Base-by-base conservation (phyloP, 2,113 vertebrate genomes). In the Zosterops borbonicus region DNA sequence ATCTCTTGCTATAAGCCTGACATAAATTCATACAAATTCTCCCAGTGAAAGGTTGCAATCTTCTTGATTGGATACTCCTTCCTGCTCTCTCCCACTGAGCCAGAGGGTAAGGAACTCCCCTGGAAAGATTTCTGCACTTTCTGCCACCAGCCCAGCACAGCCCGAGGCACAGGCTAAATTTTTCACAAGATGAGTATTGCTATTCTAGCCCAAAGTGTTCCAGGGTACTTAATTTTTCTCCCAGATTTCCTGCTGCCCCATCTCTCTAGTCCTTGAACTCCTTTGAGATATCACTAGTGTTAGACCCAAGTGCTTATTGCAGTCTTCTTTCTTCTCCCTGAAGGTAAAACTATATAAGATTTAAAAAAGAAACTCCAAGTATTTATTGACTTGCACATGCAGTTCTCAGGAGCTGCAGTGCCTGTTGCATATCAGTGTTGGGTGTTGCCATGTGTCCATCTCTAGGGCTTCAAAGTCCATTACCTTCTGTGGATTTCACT, bases 191-290 rank as follows among this genome's bases (percentile, higher is more conserved):
- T 52, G 33, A 86, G 14, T 87, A 44, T 58, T 92, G 71, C 53
- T 94, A 4, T 80, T 95, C 63, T 47, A 83, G 60, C 68, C 83
- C 90, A 59, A 70, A 69, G 41, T 94, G 12, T 88, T 77, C 29
- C 41, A 69, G 27, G 35, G 9, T 68, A 60, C 37, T 75, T 46
- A 4, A 22, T 95, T 96, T 95, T 93, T 91, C 77, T 93, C 39
- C 64, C 35, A 73, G 28, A 76, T 91, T 92, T 92, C 63, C n/a
- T 87, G 44, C 50, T 69, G 9, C 39, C 33, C 35, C 14, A 4
- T 90, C 59, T 88, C 42, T 67, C 53, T 77, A 77, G 82, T 83
- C 71, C 82, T 90, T 91, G 59, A 86, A 85, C 79, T 96, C 85
- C 71, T 94, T 80, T 80, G 82, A 94, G 79, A 56, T 37, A 11